phyloP scores from a whole-genome alignment of 2,113 vertebrate genomes.

The Columbina picui region DNA sequence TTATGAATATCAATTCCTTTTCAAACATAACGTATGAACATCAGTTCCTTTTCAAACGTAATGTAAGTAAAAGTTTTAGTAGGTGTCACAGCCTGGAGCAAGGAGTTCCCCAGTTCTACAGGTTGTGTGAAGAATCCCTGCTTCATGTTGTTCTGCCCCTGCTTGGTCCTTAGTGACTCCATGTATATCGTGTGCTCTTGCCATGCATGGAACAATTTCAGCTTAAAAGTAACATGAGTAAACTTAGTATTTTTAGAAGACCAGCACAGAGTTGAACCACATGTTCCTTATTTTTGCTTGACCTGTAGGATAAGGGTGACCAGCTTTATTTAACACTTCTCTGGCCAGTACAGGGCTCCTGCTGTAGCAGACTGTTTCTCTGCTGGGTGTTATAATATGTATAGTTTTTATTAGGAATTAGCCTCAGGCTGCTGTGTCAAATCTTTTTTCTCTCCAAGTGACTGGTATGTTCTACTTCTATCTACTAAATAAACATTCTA shows the following conservation, averaged over 20 bases:
- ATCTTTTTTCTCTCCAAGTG: not conserved
- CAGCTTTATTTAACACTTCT: not conserved
- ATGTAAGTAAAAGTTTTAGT: not conserved
- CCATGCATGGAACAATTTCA: not conserved
- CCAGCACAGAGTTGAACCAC: not conserved
- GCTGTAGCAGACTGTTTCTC: not conserved
- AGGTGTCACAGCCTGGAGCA: not conserved
- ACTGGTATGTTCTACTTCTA: not conserved
- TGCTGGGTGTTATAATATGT: not conserved
- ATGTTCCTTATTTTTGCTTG: not conserved
- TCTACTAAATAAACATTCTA: not conserved
- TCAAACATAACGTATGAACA: not conserved
- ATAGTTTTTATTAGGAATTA: not conserved
- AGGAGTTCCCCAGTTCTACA: not conserved
- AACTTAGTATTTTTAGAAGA: not conserved
- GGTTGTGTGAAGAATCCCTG: not conserved
- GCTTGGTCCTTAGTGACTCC: not conserved
- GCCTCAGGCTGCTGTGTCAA: not conserved
- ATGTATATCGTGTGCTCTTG: not conserved
- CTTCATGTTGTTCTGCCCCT: not conserved
- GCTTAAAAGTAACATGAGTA: not conserved
- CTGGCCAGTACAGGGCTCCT: not conserved
- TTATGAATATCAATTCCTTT: not conserved
- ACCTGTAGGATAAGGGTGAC: not conserved
- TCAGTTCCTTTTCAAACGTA: not conserved